Evolutionary conservation across 37 sponge, comb jelly and placozoan species (phyloP).

Genomic region (Geodia barretti): DNA sequence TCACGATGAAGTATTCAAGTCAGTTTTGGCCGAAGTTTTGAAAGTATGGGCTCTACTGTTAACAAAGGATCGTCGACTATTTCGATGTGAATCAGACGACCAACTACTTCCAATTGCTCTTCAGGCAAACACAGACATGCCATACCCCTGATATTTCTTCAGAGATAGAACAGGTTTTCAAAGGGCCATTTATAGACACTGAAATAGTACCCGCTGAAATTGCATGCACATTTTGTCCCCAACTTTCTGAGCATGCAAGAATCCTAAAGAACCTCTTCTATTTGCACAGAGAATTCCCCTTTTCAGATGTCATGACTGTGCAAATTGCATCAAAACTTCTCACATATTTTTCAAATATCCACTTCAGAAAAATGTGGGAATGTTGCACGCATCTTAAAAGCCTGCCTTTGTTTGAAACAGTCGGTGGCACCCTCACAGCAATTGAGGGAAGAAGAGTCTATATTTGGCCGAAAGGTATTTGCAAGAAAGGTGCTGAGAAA

Average conservation of each 20-base stretch:
- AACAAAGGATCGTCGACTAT: not conserved
- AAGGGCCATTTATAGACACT: not conserved
- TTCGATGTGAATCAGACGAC: not conserved
- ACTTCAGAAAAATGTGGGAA: not conserved
- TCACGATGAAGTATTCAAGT: constrained; percentile 13
- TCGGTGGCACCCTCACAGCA: not conserved
- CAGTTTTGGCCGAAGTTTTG: not conserved
- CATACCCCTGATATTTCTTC: not conserved
- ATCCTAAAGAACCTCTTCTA: not conserved
- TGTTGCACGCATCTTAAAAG: not conserved
- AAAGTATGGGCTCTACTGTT: constrained; percentile 27
- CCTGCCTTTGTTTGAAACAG: constrained; percentile 9
- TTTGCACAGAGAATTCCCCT: not conserved
- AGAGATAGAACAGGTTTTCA: not conserved
- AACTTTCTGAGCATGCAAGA: not conserved
- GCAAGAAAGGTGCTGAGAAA: constrained; percentile 3
- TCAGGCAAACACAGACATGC: not conserved
- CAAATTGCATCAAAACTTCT: not conserved
- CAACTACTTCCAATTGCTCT: not conserved
- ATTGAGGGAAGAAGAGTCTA: constrained; percentile 7
- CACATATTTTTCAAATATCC: not conserved
- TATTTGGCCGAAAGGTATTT: constrained; percentile 5
- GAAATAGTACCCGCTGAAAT: not conserved
- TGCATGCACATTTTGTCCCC: not conserved
- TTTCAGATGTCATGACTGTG: not conserved